A percentile compares a stretch with the other conserved stretches of the same genome.
phyloP scores from a whole-genome alignment of 2,888 invertebrate genomes.

The Drosophila gaucha region DNA sequence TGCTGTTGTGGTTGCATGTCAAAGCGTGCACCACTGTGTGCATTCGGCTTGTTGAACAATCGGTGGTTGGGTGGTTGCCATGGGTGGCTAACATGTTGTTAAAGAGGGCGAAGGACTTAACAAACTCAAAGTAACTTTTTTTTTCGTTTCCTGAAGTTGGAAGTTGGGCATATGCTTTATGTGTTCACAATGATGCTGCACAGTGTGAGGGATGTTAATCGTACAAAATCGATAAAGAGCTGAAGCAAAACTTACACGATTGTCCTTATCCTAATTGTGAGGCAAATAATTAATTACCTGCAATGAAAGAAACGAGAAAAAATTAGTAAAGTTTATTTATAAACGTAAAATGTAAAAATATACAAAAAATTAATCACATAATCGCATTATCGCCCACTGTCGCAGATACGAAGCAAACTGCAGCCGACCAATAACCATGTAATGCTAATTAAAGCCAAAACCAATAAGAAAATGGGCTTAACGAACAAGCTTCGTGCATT shows the following conservation, averaged over 20 bases:
- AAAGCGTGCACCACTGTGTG: constrained; percentile 48
- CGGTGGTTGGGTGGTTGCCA: constrained; percentile 43
- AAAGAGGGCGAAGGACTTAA: constrained; percentile 33
- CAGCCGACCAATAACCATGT: too few species aligned
- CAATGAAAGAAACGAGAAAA: constrained; percentile 34
- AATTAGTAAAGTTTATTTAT: not conserved
- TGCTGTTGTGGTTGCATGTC: constrained; percentile 57
- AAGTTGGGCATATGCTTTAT: constrained; percentile 46
- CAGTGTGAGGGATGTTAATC: constrained; percentile 33
- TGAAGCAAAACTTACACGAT: constrained; percentile 29
- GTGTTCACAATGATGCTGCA: constrained; percentile 23
- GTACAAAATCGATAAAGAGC: constrained; percentile 45
- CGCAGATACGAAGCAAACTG: too few species aligned
- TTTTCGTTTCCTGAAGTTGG: constrained; percentile 7
- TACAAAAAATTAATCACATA: not conserved
- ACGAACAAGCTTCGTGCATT: too few species aligned
- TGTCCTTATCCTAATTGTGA: constrained; percentile 1
- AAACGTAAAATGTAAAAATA: not conserved
- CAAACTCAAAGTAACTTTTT: constrained; percentile 58
- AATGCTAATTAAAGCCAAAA: too few species aligned
- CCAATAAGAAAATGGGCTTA: too few species aligned
- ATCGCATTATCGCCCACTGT: not conserved
- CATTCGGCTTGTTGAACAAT: constrained; percentile 59
- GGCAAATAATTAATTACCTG: constrained; percentile 58
- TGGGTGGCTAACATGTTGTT: constrained; percentile 37